Base-by-base conservation (phyloP, 2,888 invertebrate species). In the Xiphydria camelus region DNA sequence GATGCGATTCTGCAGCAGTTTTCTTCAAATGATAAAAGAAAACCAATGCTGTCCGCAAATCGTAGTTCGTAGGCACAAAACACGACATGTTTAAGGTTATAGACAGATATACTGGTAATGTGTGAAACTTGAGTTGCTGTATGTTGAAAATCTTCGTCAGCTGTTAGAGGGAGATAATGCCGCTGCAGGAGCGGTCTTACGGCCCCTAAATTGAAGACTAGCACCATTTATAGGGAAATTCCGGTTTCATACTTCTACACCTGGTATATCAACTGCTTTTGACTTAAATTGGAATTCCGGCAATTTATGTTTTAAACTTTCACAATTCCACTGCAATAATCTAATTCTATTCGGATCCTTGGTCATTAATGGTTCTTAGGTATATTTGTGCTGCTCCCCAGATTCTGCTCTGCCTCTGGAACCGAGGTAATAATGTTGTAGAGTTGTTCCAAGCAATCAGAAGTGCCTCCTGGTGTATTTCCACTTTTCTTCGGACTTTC, bases 101-200 rank as follows among this genome's bases (percentile, higher is more conserved):
- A 31, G 15, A n/a, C 20, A 41, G 35, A 41, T 21, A 41, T 10
- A 41, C 29, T 29, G 31, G 14, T 34, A 29, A n/a, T n/a, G n/a
- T 31, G 43, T 42, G 29, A 14, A 47, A 42, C 43, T 49, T 39
- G 42, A 31, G 35, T 43, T 42, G 36, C 26, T 49, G 34, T 41
- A 35, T 38, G 37, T 46, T 41, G 37, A 46, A 36, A 46, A 41
- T 36, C 37, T 31, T 46, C 31, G 39, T 48, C 26, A 41, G 44
- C 35, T 33, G 38, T 35, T 40, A 43, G 33, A 38, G 42, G 33
- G 31, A 47, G 42, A 47, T 21, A 42, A 43, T 47, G 12, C 32
- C 38, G 42, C 36, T 45, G 40, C 45, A 45, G 32, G 31, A 45
- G 41, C 41, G 37, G 36, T 45, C 45, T 26, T 41, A 45, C 34